Evolutionary conservation across 92 coral and sea anemone species (phyloP), one percentile per base, ranked within the genome.

Genomic region (Zoanthus sociatus): DNA sequence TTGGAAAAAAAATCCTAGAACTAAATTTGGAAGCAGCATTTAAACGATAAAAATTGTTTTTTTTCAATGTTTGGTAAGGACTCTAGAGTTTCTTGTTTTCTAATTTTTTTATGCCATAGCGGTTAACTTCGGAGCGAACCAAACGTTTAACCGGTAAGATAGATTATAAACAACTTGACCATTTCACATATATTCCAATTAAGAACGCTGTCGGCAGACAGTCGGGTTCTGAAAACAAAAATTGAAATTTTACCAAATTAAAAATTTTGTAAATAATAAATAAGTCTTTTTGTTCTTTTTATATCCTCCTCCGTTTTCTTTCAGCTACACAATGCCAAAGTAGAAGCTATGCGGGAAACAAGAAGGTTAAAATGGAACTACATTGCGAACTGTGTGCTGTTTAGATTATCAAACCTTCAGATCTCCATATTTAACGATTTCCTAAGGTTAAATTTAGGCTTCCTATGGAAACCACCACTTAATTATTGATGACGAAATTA

Each of bases 401-500:
- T n/a, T 2, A 9, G 11, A 13, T 44, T 21, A 18, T 10, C 7
- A 9, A 9, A 54, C 9, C 54, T 16, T n/a, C 15, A 50, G 30
- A 32, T 31, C 60, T 6, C 14, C 20, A 11, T 48, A 26, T 8
- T 26, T 6, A 21, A 1, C 66, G 75, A 45, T 81, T 46, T 71
- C 51, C 10, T 21, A 5, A 7, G 74, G 33, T 33, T 69, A 6
- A 69, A 21, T 69, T 33, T 26, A 44, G 58, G 72, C 15, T 66
- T 81, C 26, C 73, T 45, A 3, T 47, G 31, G 58, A 45, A 48
- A 45, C 75, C 73, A 66, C 85, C 26, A 20, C 45, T 81, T 45
- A 81, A 81, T 81, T n/a, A 81, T 81, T 81, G 58, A 81, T 64
- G 73, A 81, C 74, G 4, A 13, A 81, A 81, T 48, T 81, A 77